Evolutionary conservation across 2,113 vertebrate genomes (phyloP).

Genomic region (Etia nguti): DNA sequence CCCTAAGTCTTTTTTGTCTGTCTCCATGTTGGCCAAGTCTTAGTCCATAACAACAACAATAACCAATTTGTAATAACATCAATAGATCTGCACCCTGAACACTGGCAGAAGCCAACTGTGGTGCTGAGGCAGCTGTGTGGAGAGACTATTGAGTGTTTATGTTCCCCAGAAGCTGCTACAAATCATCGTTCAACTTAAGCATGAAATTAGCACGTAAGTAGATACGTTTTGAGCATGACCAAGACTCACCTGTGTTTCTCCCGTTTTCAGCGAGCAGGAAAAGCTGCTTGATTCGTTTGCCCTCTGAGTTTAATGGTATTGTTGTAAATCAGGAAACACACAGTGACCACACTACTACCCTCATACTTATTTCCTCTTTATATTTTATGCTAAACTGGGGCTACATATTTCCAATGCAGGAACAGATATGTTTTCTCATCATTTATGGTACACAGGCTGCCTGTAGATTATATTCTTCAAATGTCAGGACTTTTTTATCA

Average conservation of each 20-base stretch:
- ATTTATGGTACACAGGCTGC: background rate
- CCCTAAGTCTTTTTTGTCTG: too few species aligned
- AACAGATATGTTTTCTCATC: background rate
- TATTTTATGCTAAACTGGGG: fast-evolving
- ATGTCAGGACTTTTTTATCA: background rate
- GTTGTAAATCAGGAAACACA: background rate
- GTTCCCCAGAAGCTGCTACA: background rate
- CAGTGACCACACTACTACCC: fast-evolving
- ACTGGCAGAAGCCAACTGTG: background rate
- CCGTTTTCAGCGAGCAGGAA: background rate
- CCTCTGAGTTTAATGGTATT: background rate
- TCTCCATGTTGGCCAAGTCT: too few species aligned
- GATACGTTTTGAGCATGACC: fast-evolving
- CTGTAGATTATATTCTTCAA: fast-evolving
- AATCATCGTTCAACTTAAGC: background rate
- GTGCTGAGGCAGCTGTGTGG: background rate
- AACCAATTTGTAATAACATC: fast-evolving
- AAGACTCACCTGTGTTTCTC: background rate
- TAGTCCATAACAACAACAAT: background rate
- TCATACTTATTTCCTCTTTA: background rate
- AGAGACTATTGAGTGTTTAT: background rate
- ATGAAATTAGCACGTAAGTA: background rate
- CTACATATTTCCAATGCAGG: fast-evolving
- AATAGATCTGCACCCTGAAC: fast-evolving
- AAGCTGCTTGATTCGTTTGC: background rate